Base-by-base conservation (phyloP, 2,113 vertebrate genomes). In the Opisthocomus hoazin region DNA sequence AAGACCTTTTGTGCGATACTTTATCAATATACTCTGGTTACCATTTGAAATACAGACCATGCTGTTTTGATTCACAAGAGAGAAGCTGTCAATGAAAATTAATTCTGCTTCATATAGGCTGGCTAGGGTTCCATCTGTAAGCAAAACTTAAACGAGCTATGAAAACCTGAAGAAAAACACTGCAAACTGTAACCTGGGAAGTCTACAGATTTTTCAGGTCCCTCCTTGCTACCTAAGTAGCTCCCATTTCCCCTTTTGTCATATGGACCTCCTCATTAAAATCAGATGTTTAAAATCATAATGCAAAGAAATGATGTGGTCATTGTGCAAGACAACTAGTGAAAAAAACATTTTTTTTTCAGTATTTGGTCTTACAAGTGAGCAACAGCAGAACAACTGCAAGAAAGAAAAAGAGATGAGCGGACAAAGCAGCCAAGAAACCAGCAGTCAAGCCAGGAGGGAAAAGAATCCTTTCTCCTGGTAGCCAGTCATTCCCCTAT, bases 71-170 rank as follows among this genome's bases (percentile, higher is more conserved):
- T 87, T 83, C 90, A 83, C 68, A 57, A 77, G 90, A 90, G 71
- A 88, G 18, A 4, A 90, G 68, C 63, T 73, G 85, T 77, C 92
- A 95, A n/a, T 80, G 79, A 86, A 88, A 95, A 96, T 88, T 85
- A 96, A 83, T 77, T 94, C 66, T 80, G 54, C 70, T 73, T 89
- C 90, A 93, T 94, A 83, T 53, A 96, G 82, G 50, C 53, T 85
- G 78, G 70, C 41, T 79, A 80, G 74, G 58, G 15, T 30, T 91
- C 70, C 63, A 96, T 65, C 82, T 83, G 82, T 77, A 94, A 92
- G 79, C 37, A 88, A 74, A 83, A 76, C 53, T 73, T 85, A 69
- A 88, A 85, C 48, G 4, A 90, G 66, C 30, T 37, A 43, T 9
- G 53, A 71, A 85, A 95, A 69, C n/a, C 66, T 80, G 21, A 81